phyloP scores from a whole-genome alignment of 2,888 invertebrate species.

The Sinotaia quadrata region DNA sequence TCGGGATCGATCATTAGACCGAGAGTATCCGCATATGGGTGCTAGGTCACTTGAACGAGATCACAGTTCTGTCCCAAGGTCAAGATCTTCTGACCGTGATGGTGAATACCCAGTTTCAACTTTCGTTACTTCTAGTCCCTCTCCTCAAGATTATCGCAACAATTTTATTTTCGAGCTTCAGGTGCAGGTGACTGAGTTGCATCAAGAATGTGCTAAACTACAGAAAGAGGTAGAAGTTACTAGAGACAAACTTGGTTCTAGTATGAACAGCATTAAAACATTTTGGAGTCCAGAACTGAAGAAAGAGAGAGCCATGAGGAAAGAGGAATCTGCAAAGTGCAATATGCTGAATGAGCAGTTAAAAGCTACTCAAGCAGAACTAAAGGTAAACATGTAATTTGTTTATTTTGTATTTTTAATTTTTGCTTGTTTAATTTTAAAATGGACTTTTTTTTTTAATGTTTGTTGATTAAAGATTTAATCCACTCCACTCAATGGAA shows the following conservation, averaged over 20 bases:
- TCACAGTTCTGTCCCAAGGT: slow-evolving; percentile 54
- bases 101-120: slow-evolving; percentile 49
- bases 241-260: slow-evolving; percentile 97
- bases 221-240: slow-evolving; percentile 78
- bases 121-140: slow-evolving; percentile 34
- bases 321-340: slow-evolving; percentile 98
- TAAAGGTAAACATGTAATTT: slow-evolving; percentile 84
- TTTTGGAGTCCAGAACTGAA: slow-evolving; percentile 99
- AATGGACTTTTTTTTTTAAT: too few relatives aligned
- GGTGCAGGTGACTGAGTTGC: slow-evolving; percentile 92
- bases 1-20: slow-evolving; percentile 79
- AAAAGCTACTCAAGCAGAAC: slow-evolving; percentile 94
- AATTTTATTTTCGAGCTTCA: slow-evolving; percentile 69
- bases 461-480: neutral
- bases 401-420: neutral
- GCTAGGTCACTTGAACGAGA: slow-evolving; percentile 68
- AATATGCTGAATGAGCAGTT: slow-evolving; percentile 96
- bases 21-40: slow-evolving; percentile 72
- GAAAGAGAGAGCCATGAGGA: slow-evolving; percentile 94
- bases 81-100: slow-evolving; percentile 60
- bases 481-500: too few relatives aligned
- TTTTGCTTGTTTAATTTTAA: neutral
- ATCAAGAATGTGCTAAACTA: slow-evolving; percentile 88
- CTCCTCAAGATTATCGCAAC: slow-evolving; percentile 53
- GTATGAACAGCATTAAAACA: slow-evolving; percentile 99